Conservation (phyloP, 2,113 vertebrate genomes). For the Speoplatyrhinus poulsoni region DNA sequence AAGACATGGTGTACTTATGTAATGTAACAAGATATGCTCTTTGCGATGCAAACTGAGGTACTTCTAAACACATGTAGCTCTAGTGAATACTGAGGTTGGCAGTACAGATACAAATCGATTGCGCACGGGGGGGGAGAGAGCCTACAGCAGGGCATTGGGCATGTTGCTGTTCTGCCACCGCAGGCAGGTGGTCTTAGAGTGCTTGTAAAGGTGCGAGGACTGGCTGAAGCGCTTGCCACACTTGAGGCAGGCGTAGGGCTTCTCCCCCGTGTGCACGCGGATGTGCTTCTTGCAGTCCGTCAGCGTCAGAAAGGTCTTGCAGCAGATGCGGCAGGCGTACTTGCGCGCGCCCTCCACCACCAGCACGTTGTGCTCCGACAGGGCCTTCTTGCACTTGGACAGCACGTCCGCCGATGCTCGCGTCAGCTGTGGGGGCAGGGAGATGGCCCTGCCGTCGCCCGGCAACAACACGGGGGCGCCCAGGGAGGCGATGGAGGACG, state of each 20-base stretch:
- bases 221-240: conserved; percentile 97
- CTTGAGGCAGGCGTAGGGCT: conserved; percentile 96
- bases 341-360: conserved; percentile 96
- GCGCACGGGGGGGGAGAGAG: too few relatives aligned
- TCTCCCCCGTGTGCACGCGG: conserved; percentile 94
- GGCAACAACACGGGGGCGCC: conserved; percentile 81
- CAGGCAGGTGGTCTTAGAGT: conserved; percentile 96
- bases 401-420: conserved; percentile 94
- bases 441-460: conserved; percentile 76
- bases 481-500: conserved; percentile 70
- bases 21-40: too few relatives aligned
- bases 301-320: conserved; percentile 95
- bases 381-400: conserved; percentile 96
- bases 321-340: conserved; percentile 98
- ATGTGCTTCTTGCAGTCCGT: conserved; percentile 99
- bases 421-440: conserved; percentile 85
- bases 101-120: too few relatives aligned
- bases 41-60: too few relatives aligned
- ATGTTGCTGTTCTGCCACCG: conserved; percentile 96
- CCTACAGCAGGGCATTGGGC: conserved; percentile 85
- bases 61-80: too few relatives aligned
- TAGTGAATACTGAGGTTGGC: too few relatives aligned
- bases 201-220: conserved; percentile 96
- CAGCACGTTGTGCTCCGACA: conserved; percentile 96
- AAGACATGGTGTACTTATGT: background rate